phyloP scores from a whole-genome alignment of 2,888 invertebrate species.

The Ashinkailepas kermadecensis region DNA sequence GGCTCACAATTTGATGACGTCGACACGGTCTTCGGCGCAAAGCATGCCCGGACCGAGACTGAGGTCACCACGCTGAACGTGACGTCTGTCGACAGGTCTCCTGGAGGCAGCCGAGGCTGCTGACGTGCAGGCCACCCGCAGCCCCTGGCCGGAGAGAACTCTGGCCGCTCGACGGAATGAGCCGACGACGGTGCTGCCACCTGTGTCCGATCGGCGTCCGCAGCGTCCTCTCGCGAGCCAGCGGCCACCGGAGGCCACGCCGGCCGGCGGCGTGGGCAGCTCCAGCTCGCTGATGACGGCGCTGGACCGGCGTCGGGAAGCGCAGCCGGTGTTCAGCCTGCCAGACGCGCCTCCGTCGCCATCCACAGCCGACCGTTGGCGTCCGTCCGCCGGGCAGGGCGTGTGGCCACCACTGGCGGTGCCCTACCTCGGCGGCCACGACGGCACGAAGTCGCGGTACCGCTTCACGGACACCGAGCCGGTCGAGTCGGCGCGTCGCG shows the following conservation, averaged over 20 bases:
- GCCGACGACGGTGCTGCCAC: background rate
- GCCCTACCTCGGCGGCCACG: too few species aligned
- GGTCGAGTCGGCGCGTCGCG: background rate
- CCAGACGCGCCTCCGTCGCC: background rate
- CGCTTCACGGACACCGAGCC: background rate
- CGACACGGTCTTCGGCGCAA: too few species aligned
- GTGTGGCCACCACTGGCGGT: too few species aligned
- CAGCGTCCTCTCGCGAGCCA: background rate
- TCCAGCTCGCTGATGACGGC: background rate
- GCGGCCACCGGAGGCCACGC: background rate
- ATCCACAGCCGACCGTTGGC: background rate
- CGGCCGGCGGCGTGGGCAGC: background rate
- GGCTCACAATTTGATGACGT: too few species aligned
- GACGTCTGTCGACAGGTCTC: too few species aligned
- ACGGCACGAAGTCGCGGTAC: background rate
- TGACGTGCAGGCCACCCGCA: too few species aligned
- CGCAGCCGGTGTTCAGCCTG: background rate
- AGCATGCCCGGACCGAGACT: too few species aligned
- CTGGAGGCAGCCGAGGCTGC: too few species aligned
- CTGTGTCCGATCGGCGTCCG: background rate
- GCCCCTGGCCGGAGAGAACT: too few species aligned
- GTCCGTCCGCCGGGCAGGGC: too few species aligned
- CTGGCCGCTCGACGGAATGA: too few species aligned
- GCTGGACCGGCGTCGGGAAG: background rate
- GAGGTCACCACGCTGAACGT: too few species aligned